Evolutionary conservation across 2,888 invertebrate genomes (phyloP).

Genomic region (Watsonalla binaria): DNA sequence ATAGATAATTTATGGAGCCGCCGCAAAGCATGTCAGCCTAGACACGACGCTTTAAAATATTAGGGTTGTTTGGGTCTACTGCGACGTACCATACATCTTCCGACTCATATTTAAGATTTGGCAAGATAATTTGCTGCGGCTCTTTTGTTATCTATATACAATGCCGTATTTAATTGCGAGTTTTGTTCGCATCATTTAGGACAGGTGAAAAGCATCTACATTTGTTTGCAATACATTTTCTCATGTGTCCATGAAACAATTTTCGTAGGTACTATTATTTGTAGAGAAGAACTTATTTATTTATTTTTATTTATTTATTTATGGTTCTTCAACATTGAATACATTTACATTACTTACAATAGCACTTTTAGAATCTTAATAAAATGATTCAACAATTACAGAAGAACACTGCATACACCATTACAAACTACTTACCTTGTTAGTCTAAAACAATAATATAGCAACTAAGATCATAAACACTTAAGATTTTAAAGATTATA

Average conservation of each 20-base stretch:
- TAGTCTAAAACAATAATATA: too few species aligned
- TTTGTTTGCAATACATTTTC: background rate
- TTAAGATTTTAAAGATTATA: too few species aligned
- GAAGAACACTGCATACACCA: too few species aligned
- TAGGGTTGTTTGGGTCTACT: constrained; percentile 60
- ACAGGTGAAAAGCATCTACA: constrained; percentile 1
- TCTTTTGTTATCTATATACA: constrained; percentile 28
- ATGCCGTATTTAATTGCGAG: constrained; percentile 19
- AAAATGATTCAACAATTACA: too few species aligned
- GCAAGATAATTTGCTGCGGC: constrained; percentile 54
- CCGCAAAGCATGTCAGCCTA: constrained; percentile 49
- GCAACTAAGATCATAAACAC: too few species aligned
- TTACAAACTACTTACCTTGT: too few species aligned
- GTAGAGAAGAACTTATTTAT: too few species aligned
- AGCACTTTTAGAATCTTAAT: too few species aligned
- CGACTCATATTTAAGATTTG: constrained; percentile 49
- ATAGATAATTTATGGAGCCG: constrained; percentile 75
- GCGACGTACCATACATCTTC: constrained; percentile 41
- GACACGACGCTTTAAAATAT: constrained; percentile 61
- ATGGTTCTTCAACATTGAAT: too few species aligned
- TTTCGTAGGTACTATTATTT: too few species aligned
- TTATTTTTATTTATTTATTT: too few species aligned
- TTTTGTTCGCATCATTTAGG: constrained; percentile 19
- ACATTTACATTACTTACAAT: too few species aligned
- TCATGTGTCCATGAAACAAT: background rate